Base-by-base conservation (phyloP, 2,888 invertebrate genomes). In the Neelides folsomi region DNA sequence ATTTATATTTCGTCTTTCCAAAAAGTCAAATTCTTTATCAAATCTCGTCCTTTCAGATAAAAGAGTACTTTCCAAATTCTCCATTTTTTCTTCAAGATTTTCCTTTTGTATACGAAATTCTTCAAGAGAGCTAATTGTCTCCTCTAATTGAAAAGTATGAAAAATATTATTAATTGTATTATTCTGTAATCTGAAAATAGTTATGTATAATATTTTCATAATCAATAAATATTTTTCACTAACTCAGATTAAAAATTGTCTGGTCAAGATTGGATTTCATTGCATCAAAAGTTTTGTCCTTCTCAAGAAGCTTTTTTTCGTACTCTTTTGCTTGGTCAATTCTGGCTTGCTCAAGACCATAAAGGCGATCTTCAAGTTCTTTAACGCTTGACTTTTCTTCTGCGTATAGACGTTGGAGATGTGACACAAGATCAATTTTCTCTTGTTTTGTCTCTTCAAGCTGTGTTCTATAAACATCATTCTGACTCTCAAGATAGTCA, bases 351-450 rank as follows among this genome's bases (percentile, higher is more conserved):
- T 59, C 57, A n/a, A 60, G 52, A 13, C 64, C 63, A 51, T 59
- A 58, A n/a, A 65, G 46, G 12, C 63, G 43, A 46, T 64, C 65
- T 37, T 64, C 62, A 27, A 65, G 40, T 48, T 63, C 65, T 44
- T 59, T 62, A 6, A 56, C 55, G 27, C 58, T 59, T 1, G 60
- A 56, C 50, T 56, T 62, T 46, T 60, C 60, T 47, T 61, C 59
- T 1, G 49, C 49, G 47, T 52, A 52, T 36, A 44, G 52, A 27
- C 59, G 49, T 42, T 59, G 57, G 13, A 64, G 48, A 51, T 64
- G 59, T 6, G 56, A 52, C n/a, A 64, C 62, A 15, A 64, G 51
- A 47, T 64, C 64, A 16, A 57, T 57, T 49, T 62, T 60, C 36
- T 64, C 64, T 19, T 62, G 53, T 41, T 47, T 51, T 27, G 51